Evolutionary conservation across 37 sponge, comb jelly and placozoan genomes (phyloP), one percentile per base, ranked within the genome.

Genomic region (Lycopodina hypogea): DNA sequence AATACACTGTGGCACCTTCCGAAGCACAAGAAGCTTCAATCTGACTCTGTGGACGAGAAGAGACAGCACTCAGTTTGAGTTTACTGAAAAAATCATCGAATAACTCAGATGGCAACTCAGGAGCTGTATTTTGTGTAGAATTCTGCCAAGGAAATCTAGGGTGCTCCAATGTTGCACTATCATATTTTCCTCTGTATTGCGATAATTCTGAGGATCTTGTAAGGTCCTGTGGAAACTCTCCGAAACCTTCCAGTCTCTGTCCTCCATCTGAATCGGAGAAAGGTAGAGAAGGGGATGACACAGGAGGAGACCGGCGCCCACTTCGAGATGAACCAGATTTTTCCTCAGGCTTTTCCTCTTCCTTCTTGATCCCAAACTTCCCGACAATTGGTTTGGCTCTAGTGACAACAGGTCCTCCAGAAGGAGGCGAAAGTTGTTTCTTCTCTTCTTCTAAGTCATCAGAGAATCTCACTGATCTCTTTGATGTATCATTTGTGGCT

Each of bases 401-500:
- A 0, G 26, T 38, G 62, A 17, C 36, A 18, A 17, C 72, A 56
- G 69, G 28, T 1, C 77, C 56, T 35, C 83, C 32, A 26, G 82
- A 55, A 26, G 78, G 59, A 45, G 62, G 30, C 15, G 81, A 67
- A 0, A 68, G 84, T 33, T 55, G 45, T 29, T 71, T 42, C 15
- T 71, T 42, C 15, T 33, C 67, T 11, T 57, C 30, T 0, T 61
- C 64, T 14, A 75, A 11, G 4, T 36, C 40, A 12, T 84, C 90
- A 67, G 76, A 30, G 73, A 90, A 90, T 3, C 83, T 68, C 32
- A 90, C 90, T 7, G 86, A 77, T 42, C 85, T 90, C 75, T 90
- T 76, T 23, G 48, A 45, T n/a, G n/a, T n/a, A 45, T 60, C 61
- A 60, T 6, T n/a, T 7, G 29, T 15, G n/a, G n/a, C n/a, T 7